Evolutionary conservation across 2,113 vertebrate genomes (phyloP).

Genomic region (Procavia capensis): DNA sequence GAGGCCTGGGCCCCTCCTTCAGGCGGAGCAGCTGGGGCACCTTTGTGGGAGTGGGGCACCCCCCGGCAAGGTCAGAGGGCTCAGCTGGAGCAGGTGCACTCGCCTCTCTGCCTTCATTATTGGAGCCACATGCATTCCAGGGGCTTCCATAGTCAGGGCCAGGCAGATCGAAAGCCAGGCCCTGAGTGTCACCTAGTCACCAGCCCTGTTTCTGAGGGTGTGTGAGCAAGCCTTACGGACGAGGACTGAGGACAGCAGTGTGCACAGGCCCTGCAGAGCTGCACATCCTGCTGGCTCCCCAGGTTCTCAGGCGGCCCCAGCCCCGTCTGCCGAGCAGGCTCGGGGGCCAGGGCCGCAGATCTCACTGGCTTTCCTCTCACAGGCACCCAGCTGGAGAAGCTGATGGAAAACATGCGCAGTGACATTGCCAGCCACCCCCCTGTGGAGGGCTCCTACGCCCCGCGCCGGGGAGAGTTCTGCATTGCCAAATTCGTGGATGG

Average conservation of each 20-base stretch:
- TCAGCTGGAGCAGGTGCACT: neutral
- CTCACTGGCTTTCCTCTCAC: neutral
- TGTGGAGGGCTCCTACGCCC: slow-evolving; percentile 92
- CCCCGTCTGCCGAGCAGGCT: neutral
- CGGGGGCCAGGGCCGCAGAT: no score
- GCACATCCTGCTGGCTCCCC: neutral
- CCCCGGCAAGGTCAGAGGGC: neutral
- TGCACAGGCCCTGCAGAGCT: accelerated
- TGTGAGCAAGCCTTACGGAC: neutral
- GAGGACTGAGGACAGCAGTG: neutral
- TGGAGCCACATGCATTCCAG: neutral
- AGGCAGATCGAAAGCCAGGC: neutral
- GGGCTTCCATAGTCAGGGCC: no score
- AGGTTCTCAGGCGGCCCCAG: neutral
- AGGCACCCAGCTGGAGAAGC: slow-evolving; percentile 96
- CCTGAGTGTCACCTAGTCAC: neutral
- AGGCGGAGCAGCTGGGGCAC: neutral
- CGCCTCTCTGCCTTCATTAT: neutral
- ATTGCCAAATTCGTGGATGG: slow-evolving; percentile 97
- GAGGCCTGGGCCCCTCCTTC: neutral
- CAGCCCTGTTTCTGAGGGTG: neutral
- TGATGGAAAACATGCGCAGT: slow-evolving; percentile 97
- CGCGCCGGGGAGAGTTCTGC: slow-evolving; percentile 95
- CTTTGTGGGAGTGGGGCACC: neutral
- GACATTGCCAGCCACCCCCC: slow-evolving; percentile 95